Percentiles rank a stretch among this genome's conserved stretches.
Evolutionary conservation across 2,888 invertebrate genomes (phyloP).

Genomic region (Ormyrus pomaceus): DNA sequence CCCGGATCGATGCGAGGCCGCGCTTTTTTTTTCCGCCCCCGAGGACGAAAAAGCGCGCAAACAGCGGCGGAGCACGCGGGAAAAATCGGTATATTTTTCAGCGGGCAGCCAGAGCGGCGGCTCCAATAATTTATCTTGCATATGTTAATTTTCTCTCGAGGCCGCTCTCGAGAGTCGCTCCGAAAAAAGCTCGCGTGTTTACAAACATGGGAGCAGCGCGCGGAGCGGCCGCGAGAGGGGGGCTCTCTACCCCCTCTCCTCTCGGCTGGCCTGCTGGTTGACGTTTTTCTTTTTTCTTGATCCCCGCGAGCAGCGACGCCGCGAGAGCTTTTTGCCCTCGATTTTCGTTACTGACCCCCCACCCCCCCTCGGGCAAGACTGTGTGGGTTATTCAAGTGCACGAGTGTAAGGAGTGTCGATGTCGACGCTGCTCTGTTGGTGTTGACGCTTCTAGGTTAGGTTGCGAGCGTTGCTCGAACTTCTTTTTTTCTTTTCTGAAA

Average conservation of each 20-base stretch:
- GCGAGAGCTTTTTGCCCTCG: conserved; percentile 26
- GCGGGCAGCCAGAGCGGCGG: too few relatives aligned
- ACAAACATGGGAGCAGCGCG: conserved; percentile 23
- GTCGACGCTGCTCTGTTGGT: not conserved
- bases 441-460: not conserved
- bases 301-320: not conserved
- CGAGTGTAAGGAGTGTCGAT: too few relatives aligned
- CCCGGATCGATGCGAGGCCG: not conserved
- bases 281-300: conserved; percentile 11
- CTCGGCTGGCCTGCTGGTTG: not conserved
- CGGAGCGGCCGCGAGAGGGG: not conserved
- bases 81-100: too few relatives aligned
- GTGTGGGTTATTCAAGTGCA: too few relatives aligned
- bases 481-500: not conserved
- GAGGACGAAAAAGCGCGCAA: not conserved
- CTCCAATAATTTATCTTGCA: too few relatives aligned
- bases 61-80: too few relatives aligned
- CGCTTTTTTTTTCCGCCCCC: not conserved
- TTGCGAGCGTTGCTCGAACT: not conserved
- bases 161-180: conserved; percentile 11
- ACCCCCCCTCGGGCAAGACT: too few relatives aligned
- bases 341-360: conserved; percentile 8
- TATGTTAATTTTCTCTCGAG: not conserved
- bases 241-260: not conserved
- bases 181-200: conserved; percentile 49